phyloP scores from a whole-genome alignment of 2,797 vertebrate species.

The Octomys mimax region DNA sequence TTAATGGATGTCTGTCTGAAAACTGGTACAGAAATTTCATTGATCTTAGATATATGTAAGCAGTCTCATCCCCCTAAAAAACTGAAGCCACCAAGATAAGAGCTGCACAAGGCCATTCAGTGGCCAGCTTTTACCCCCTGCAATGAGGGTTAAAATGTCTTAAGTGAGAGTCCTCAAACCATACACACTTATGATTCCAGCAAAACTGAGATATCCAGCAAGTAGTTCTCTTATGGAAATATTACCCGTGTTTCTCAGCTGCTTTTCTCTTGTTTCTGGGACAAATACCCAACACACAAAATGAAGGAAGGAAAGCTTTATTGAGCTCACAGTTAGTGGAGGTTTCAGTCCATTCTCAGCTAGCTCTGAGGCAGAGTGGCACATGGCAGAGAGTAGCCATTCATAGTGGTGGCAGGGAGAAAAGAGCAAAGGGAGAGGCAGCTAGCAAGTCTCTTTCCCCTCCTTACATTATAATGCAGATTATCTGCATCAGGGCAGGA shows the following conservation, averaged over 20 bases:
- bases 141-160: background rate
- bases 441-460: too few species aligned
- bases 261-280: too few species aligned
- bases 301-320: too few species aligned
- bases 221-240: background rate
- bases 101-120: background rate
- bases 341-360: too few species aligned
- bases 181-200: background rate
- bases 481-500: too few species aligned
- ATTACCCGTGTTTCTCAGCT: background rate
- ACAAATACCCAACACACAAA: too few species aligned
- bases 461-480: too few species aligned
- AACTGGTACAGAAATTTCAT: background rate
- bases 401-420: too few species aligned
- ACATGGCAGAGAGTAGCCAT: too few species aligned
- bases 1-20: background rate
- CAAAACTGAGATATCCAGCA: background rate
- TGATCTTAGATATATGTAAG: background rate
- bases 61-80: background rate
- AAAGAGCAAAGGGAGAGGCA: too few species aligned
- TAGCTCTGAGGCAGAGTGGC: too few species aligned
- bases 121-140: background rate
- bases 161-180: background rate
- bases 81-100: background rate
- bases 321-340: too few species aligned